Evolutionary conservation across 2,888 invertebrate species (phyloP).

Genomic region (Nomada fabriciana): DNA sequence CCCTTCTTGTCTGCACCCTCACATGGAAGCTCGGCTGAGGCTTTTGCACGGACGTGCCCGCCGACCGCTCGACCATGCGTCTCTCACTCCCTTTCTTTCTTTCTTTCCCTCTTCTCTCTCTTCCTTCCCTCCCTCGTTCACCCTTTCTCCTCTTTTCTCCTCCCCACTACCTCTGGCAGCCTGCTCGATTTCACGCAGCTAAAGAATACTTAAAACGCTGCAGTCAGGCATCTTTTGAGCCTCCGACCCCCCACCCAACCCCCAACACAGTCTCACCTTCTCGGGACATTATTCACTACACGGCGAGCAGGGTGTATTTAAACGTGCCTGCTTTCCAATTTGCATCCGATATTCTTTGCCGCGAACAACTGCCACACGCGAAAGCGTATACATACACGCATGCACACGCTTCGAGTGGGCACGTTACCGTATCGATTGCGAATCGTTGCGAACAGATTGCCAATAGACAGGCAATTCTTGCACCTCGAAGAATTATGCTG

Average conservation of each 20-base stretch:
- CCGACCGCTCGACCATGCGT: constrained; percentile 64
- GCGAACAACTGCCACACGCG: not conserved
- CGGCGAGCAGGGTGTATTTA: constrained; percentile 38
- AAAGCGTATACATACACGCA: not conserved
- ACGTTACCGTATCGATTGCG: no score
- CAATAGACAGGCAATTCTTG: no score
- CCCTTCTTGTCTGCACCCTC: constrained; percentile 81
- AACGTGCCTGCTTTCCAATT: constrained; percentile 50
- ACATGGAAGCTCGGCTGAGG: constrained; percentile 74
- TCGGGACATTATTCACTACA: constrained; percentile 44
- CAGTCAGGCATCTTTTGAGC: constrained; percentile 54
- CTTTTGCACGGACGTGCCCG: constrained; percentile 73
- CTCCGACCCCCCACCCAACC: constrained; percentile 1
- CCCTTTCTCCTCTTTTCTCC: not conserved
- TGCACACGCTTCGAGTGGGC: not conserved
- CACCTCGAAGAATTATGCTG: no score
- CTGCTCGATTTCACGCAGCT: constrained; percentile 57
- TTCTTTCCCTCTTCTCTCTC: not conserved
- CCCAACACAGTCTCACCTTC: constrained; percentile 14
- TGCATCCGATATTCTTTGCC: constrained; percentile 35
- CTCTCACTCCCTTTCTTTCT: constrained; percentile 8
- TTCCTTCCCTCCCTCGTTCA: not conserved
- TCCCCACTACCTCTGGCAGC: constrained; percentile 1
- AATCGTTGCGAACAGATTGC: not conserved
- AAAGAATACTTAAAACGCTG: constrained; percentile 64